phyloP scores from a whole-genome alignment of 1,140 invertebrate genomes.

The Catajapyx aquilonaris region DNA sequence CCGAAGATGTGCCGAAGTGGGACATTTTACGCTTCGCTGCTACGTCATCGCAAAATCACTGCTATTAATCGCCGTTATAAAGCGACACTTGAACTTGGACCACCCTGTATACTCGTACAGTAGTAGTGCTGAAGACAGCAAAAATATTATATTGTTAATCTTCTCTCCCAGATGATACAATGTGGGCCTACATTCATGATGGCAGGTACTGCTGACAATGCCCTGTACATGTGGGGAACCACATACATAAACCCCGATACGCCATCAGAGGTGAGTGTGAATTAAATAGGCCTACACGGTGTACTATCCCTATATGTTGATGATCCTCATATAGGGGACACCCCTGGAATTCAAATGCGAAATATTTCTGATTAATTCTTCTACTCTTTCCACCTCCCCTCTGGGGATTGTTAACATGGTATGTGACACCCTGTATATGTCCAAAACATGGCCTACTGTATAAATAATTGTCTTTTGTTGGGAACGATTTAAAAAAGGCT shows the following conservation, averaged over 20 bases:
- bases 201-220: slow-evolving; percentile 37
- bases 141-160: slow-evolving; percentile 1
- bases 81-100: not conserved
- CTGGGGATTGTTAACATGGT: not conserved
- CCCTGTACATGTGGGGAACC: slow-evolving; percentile 46
- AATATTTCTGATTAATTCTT: slow-evolving; percentile 3
- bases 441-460: too few relatives aligned
- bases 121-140: not conserved
- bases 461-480: too few relatives aligned
- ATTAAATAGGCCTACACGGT: not conserved
- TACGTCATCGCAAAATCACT: not conserved
- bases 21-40: not conserved
- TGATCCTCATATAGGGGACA: not conserved
- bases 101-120: not conserved
- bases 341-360: not conserved
- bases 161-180: slow-evolving; percentile 26
- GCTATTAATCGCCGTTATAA: not conserved
- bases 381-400: slow-evolving; percentile 4
- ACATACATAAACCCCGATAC: slow-evolving; percentile 21
- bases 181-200: slow-evolving; percentile 43
- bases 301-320: too few relatives aligned
- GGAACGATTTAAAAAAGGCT: too few relatives aligned
- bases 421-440: not conserved
- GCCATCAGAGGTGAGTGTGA: slow-evolving; percentile 8
- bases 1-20: too few relatives aligned